Base-by-base conservation (phyloP, 2,797 vertebrate species). In the Clarias platycephalus region DNA sequence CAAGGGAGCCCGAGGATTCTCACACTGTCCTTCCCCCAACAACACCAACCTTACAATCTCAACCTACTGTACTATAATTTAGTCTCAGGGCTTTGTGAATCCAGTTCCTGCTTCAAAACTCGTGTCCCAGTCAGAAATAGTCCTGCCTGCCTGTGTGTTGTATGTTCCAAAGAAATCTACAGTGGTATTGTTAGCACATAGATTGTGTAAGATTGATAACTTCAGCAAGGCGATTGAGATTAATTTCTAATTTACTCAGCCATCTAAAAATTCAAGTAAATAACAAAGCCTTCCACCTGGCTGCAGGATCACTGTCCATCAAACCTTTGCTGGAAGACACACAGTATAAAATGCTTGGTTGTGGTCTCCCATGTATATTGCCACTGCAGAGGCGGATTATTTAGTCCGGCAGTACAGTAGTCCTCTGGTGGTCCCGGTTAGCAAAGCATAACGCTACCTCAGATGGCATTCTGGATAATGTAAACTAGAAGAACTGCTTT, bases 401-500 rank as follows among this genome's bases (percentile, higher is more conserved):
- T 34, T 34, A 5, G 53, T 58, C 24, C 4, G 34, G 55, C 55
- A 20, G 66, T 58, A 20, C 26, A n/a, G 26, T 67, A 60, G 55
- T n/a, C 60, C 84, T 49, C 80, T 77, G 85, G 57, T 78, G 79
- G 57, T 84, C 82, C 49, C 76, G 79, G 79, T 83, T 77, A 63
- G 72, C 74, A 58, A 79, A 53, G 82, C 72, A 58, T 68, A 86
- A 86, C 60, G 81, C 1, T 31, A 77, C 88, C 86, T 18, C 91
- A 91, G 85, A 89, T 85, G 66, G 77, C 62, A 86, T 84, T 88
- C 63, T 83, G 66, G 84, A 85, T 68, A 74, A 79, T 63, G 44
- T 85, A 84, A 90, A 34, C 62, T 55, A 3, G 20, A 49, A 44
- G 89, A 93, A 93, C 90, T 92, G 87, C 92, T 91, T 82, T 75